These are phyloP conservation scores for Leucozona laternaria DNA, from an alignment of 2,888 invertebrate genomes.

Conservation along the genomic window DNA sequence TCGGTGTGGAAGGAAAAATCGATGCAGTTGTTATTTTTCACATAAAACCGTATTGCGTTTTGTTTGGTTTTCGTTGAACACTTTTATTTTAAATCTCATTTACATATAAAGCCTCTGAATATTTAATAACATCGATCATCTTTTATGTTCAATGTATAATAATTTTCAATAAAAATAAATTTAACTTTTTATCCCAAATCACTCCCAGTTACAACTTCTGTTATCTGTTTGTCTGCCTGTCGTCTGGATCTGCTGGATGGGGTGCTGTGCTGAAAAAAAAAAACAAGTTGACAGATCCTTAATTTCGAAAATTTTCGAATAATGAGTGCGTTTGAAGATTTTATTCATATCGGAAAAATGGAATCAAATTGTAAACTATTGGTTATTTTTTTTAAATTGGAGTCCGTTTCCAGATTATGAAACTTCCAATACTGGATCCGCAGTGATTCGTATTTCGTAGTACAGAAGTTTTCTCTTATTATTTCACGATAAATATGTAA, in stretches of 20 bases:
- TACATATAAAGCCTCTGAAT: not conserved
- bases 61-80: not conserved
- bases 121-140: slow-evolving; percentile 14
- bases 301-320: not conserved
- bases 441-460: too few relatives aligned
- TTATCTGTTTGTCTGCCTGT: slow-evolving; percentile 41
- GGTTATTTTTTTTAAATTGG: too few relatives aligned
- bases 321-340: slow-evolving; percentile 7
- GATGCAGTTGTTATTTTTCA: slow-evolving; percentile 45
- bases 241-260: slow-evolving; percentile 3
- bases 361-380: too few relatives aligned
- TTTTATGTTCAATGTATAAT: not conserved
- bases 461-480: too few relatives aligned
- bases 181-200: slow-evolving; percentile 12
- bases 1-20: slow-evolving; percentile 62
- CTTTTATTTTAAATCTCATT: slow-evolving; percentile 1
- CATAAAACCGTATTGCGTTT: not conserved
- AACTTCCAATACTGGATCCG: too few relatives aligned
- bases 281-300: not conserved
- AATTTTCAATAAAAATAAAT: not conserved
- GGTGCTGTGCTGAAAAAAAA: not conserved
- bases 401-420: too few relatives aligned
- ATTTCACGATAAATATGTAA: too few relatives aligned
- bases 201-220: slow-evolving; percentile 56
- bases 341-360: not conserved